A percentile compares a stretch with the other conserved stretches of the same genome.
phyloP scores from a whole-genome alignment of 2,888 invertebrate genomes.

The Cylloceria caligata region DNA sequence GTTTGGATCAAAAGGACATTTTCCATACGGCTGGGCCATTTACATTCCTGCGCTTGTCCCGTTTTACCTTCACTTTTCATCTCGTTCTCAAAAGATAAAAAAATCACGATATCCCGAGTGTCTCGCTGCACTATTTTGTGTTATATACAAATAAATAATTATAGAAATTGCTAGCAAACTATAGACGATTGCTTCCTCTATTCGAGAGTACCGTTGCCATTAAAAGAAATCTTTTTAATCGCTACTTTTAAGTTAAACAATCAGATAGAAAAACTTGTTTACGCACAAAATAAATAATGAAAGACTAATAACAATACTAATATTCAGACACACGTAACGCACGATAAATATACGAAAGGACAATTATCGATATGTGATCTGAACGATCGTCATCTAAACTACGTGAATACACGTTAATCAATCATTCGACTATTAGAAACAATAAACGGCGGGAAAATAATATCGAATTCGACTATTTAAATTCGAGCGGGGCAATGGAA shows the following conservation, averaged over 20 bases:
- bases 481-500: constrained; percentile 24
- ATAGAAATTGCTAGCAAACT: background rate
- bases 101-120: background rate
- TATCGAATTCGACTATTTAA: constrained; percentile 40
- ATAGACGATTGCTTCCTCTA: constrained; percentile 1
- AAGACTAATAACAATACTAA: constrained; percentile 42
- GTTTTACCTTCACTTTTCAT: background rate
- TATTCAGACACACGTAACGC: constrained; percentile 36
- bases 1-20: background rate
- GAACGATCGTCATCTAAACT: constrained; percentile 69
- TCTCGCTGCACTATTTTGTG: background rate
- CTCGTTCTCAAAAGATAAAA: background rate
- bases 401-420: constrained; percentile 59
- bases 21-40: background rate
- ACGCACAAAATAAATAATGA: constrained; percentile 28
- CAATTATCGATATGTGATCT: constrained; percentile 69
- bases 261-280: constrained; percentile 23
- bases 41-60: background rate
- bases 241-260: constrained; percentile 17
- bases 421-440: constrained; percentile 27
- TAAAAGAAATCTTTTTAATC: background rate
- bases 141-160: constrained; percentile 47
- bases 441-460: constrained; percentile 20
- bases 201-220: background rate
- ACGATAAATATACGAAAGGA: constrained; percentile 47